A percentile compares a stretch with the other conserved stretches of the same genome.
Conservation (phyloP, 1,140 invertebrate species). For the Goniozus legneri region DNA sequence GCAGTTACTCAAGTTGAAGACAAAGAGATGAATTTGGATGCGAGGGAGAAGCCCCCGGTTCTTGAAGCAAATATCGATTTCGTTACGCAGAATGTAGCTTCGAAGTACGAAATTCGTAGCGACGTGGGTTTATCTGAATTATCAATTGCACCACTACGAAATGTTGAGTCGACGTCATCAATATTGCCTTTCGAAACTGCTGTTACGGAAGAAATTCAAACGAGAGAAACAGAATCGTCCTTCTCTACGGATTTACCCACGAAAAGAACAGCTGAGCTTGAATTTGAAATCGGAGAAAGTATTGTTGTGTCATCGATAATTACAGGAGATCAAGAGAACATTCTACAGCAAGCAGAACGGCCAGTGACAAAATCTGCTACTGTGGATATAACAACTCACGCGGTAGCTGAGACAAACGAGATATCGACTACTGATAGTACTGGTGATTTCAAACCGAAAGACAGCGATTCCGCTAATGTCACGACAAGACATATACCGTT, state of each 20-base stretch:
- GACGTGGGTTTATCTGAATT: constrained; percentile 43
- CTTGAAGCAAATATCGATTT: constrained; percentile 53
- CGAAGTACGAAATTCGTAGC: constrained; percentile 52
- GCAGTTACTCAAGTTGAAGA: constrained; percentile 51
- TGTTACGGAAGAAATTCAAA: constrained; percentile 45
- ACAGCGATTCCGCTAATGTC: constrained; percentile 35
- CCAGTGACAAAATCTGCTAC: constrained; percentile 42
- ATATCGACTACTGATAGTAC: constrained; percentile 41
- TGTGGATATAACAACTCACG: constrained; percentile 44
- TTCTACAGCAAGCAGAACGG: constrained; percentile 35
- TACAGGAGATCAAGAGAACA: constrained; percentile 53
- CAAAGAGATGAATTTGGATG: constrained; percentile 52
- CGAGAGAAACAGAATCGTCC: constrained; percentile 55
- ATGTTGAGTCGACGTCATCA: constrained; percentile 45
- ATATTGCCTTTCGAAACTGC: constrained; percentile 50
- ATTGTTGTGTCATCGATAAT: constrained; percentile 54
- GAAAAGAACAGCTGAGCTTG: constrained; percentile 44
- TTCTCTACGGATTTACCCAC: constrained; percentile 42
- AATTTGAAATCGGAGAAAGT: constrained; percentile 52
- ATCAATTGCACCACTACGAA: constrained; percentile 29
- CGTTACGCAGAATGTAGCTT: constrained; percentile 53
- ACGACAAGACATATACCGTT: constrained; percentile 46
- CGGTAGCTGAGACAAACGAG: constrained; percentile 48
- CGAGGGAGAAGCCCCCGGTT: constrained; percentile 39
- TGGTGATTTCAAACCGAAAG: constrained; percentile 32